Evolutionary conservation across 2,888 invertebrate species (phyloP).

Genomic region (Cheilosia soror): DNA sequence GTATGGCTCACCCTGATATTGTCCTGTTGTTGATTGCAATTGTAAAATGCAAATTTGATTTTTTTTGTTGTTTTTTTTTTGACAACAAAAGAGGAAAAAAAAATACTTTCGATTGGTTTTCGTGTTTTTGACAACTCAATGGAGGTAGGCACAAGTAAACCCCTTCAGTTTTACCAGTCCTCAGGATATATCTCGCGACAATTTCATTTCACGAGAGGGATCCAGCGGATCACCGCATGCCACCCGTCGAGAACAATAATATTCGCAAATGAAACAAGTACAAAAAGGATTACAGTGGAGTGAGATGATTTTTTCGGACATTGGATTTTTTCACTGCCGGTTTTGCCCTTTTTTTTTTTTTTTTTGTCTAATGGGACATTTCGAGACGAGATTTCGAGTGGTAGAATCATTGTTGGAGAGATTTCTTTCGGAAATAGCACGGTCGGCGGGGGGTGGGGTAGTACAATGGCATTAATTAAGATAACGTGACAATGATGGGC

Average conservation of each 20-base stretch:
- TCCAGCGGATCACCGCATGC: neutral
- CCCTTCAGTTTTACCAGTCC: constrained; percentile 31
- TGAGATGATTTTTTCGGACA: constrained; percentile 53
- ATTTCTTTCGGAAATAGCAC: constrained; percentile 65
- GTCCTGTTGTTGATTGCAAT: constrained; percentile 73
- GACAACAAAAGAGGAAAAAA: constrained; percentile 16
- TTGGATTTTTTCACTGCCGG: constrained; percentile 10
- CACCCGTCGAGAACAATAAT: constrained; percentile 55
- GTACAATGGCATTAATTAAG: constrained; percentile 74
- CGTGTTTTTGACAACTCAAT: constrained; percentile 71
- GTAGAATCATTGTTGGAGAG: constrained; percentile 69
- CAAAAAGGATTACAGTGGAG: constrained; percentile 46
- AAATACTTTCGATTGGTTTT: constrained; percentile 67
- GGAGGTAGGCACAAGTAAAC: constrained; percentile 16
- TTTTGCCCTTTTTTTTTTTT: constrained; percentile 10
- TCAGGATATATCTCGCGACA: constrained; percentile 59
- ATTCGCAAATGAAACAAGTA: constrained; percentile 52
- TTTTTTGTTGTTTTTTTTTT: constrained; percentile 3
- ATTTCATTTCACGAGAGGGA: constrained; percentile 60
- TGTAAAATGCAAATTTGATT: constrained; percentile 73
- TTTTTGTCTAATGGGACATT: constrained; percentile 67
- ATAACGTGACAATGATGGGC: constrained; percentile 75
- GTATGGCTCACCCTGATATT: constrained; percentile 53
- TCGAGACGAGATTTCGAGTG: constrained; percentile 69
- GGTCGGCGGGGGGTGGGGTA: neutral